Evolutionary conservation across 2,113 vertebrate genomes (phyloP).

Genomic region (Ceyx melanurus): DNA sequence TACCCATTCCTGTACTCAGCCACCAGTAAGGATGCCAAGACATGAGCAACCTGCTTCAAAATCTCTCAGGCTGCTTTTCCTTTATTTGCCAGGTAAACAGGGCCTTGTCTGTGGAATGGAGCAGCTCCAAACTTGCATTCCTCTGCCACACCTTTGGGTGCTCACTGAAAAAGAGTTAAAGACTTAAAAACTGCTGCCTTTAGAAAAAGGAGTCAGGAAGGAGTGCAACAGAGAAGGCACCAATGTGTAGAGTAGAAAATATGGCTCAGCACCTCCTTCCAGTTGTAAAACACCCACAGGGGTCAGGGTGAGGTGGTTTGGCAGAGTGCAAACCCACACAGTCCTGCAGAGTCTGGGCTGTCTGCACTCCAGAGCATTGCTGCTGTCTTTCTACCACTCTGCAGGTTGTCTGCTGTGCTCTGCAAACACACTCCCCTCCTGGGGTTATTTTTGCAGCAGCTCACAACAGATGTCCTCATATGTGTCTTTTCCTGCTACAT

Average conservation of each 20-base stretch:
- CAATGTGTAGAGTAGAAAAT: background rate
- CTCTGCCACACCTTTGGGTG: background rate
- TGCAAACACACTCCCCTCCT: background rate
- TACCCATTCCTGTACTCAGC: background rate
- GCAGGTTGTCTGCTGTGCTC: background rate
- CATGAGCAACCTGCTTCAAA: background rate
- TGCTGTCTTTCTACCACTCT: background rate
- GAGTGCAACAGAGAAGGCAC: background rate
- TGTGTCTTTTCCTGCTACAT: background rate
- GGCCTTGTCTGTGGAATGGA: background rate
- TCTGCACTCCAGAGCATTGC: background rate
- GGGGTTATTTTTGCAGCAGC: conserved; percentile 37
- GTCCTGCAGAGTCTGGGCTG: background rate
- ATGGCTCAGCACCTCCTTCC: background rate
- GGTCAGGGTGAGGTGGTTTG: background rate
- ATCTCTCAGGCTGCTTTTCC: background rate
- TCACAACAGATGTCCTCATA: conserved; percentile 19
- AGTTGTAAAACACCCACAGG: background rate
- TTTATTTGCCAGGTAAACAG: background rate
- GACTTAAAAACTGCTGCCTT: background rate
- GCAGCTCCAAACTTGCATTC: background rate
- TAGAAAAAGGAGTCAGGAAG: background rate
- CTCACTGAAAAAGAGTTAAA: background rate
- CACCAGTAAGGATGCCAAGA: background rate
- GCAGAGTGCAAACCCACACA: background rate